A percentile compares a stretch with the other conserved stretches of the same genome.
These are phyloP conservation scores for Gymnarchus niloticus DNA, from an alignment of 2,113 vertebrate species.

Conservation along the genomic window DNA sequence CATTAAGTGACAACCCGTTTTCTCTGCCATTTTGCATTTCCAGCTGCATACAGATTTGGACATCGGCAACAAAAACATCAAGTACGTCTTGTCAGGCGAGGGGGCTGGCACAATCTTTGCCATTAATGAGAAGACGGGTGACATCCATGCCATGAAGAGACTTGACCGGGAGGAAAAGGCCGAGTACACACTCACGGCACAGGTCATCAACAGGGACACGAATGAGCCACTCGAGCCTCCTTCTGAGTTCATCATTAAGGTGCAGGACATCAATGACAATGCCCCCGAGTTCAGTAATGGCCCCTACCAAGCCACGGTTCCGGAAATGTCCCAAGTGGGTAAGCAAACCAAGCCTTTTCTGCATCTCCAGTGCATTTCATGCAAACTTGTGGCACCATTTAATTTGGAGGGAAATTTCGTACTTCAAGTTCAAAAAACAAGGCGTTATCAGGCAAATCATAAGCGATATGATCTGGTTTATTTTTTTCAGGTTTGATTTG, in stretches of 20 bases:
- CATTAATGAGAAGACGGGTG: constrained; percentile 92
- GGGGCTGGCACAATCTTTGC: constrained; percentile 97
- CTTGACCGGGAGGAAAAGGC: constrained; percentile 97
- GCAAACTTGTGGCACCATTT: background rate
- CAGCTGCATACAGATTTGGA: constrained; percentile 96
- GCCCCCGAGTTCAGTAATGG: constrained; percentile 87
- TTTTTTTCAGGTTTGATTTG: background rate
- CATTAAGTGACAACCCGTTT: background rate
- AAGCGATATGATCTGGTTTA: background rate
- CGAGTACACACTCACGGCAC: constrained; percentile 91
- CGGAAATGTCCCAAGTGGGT: constrained; percentile 95
- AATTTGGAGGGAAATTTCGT: background rate
- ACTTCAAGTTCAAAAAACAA: background rate
- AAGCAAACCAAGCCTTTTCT: constrained; percentile 47
- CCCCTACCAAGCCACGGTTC: constrained; percentile 85
- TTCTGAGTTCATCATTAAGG: constrained; percentile 98
- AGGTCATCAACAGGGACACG: constrained; percentile 84
- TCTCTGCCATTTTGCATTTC: constrained; percentile 25
- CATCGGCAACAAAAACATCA: constrained; percentile 82
- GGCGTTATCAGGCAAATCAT: background rate
- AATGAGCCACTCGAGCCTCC: constrained; percentile 87
- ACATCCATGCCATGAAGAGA: constrained; percentile 98
- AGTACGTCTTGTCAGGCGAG: constrained; percentile 89
- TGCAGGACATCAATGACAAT: constrained; percentile 99
- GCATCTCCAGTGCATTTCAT: background rate